Evolutionary conservation across 2,888 invertebrate genomes (phyloP), one percentile per base, ranked within the genome.

Genomic region (Cancer borealis): DNA sequence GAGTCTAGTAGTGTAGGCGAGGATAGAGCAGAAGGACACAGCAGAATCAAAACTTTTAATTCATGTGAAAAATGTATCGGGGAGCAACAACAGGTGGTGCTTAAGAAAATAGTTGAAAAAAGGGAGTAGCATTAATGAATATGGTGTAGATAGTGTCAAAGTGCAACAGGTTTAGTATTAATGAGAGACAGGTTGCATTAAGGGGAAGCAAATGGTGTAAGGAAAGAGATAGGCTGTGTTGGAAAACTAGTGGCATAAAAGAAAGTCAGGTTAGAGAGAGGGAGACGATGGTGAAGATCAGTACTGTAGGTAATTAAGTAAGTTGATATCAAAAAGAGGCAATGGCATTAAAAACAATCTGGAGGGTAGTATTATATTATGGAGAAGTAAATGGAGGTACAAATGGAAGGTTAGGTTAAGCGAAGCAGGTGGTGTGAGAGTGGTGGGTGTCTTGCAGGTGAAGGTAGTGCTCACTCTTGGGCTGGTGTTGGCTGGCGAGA

Each of bases 401-500:
- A 47, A n/a, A 47, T 21, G 49, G 26, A 47, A n/a, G 88, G 17
- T 26, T 12, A 26, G 3, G 12, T n/a, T 30, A 45, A 30, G 60
- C 17, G 49, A 26, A 73, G 89, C 21, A 17, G 47, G 39, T 49
- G 91, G 54, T 46, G 46, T 60, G 10, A 92, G 45, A 46, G 49
- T 45, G n/a, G 60, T 73, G 90, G 89, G 12, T 54, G 54, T 94
- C 84, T 95, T 95, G 49, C 95, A 95, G 95, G 95, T 92, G 95
- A 95, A 79, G 95, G 95, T 92, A 95, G 95, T 87, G 95, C 95
- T 91, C 95, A 95, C 89, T 95, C 95, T n/a, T 95, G 95, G 95
- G 95, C 95, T 45, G 95, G 95, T 54, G 95, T 95, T 45, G 95
- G 95, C 90, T 95, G 95, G 95, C 93, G 95, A n/a, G 95, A 95